Conservation (phyloP, 2,888 invertebrate species). For the Caenorhabditis uteleia region DNA sequence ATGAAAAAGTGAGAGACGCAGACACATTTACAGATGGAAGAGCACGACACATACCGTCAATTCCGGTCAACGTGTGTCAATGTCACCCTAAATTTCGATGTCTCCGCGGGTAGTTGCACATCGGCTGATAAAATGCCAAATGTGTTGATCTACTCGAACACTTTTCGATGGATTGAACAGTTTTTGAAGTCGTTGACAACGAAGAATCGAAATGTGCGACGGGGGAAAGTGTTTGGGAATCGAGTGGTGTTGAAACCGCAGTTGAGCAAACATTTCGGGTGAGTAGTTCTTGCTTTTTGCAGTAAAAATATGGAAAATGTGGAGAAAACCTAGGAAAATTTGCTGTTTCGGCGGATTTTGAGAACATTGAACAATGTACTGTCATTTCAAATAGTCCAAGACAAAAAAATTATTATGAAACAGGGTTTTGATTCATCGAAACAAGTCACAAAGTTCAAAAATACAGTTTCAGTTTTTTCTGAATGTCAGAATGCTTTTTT, state of each 20-base stretch:
- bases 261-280: constrained; percentile 82
- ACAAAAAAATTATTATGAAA: too few species aligned
- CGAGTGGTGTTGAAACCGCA: constrained; percentile 86
- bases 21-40: constrained; percentile 70
- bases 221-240: constrained; percentile 87
- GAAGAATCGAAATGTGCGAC: constrained; percentile 89
- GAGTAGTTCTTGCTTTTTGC: constrained; percentile 12
- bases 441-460: too few species aligned
- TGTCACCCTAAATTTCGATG: constrained; percentile 80
- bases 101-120: constrained; percentile 72
- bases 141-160: constrained; percentile 67
- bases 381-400: too few species aligned
- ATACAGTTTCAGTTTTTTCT: too few species aligned
- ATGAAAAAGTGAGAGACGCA: background rate
- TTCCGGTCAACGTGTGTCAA: constrained; percentile 88
- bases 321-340: background rate
- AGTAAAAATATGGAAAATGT: background rate
- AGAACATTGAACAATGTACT: too few species aligned
- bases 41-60: constrained; percentile 92
- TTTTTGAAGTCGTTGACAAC: constrained; percentile 82
- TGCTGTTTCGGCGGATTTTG: too few species aligned
- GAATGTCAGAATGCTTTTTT: too few species aligned
- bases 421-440: too few species aligned
- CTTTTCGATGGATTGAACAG: constrained; percentile 67
- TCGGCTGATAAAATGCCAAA: constrained; percentile 57